phyloP scores from a whole-genome alignment of 1,140 invertebrate genomes.

The Helicoverpa zea region DNA sequence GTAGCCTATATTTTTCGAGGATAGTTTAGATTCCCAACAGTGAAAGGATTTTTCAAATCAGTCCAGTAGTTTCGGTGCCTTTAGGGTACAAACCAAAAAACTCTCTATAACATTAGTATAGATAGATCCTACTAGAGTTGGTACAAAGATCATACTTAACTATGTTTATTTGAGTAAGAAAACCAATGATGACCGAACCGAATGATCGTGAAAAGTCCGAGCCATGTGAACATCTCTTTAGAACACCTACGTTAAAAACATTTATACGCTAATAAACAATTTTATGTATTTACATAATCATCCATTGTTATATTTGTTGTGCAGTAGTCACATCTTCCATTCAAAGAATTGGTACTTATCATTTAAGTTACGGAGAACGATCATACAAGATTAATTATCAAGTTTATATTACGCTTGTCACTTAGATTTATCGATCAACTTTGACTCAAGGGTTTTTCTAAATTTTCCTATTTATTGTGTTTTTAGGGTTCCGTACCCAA shows the following conservation, averaged over 20 bases:
- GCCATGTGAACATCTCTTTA: background rate
- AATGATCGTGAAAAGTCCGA: background rate
- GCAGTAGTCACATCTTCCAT: background rate
- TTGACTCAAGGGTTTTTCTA: background rate
- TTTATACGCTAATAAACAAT: background rate
- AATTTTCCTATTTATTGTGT: background rate
- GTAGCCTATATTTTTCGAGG: too few species aligned
- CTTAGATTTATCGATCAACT: background rate
- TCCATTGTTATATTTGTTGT: slow-evolving; percentile 12
- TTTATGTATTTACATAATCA: background rate
- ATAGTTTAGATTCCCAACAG: too few species aligned
- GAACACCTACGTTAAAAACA: background rate
- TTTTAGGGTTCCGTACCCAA: too few species aligned
- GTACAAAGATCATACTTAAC: too few species aligned
- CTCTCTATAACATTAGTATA: too few species aligned
- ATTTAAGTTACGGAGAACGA: background rate
- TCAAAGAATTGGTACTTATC: background rate
- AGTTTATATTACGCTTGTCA: background rate
- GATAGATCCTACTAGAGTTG: too few species aligned
- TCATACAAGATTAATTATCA: background rate
- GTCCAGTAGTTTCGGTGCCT: too few species aligned
- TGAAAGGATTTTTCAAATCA: too few species aligned
- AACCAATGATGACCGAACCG: too few species aligned
- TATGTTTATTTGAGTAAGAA: too few species aligned
- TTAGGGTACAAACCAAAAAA: too few species aligned